Conservation (phyloP, 1,140 invertebrate genomes). For the Drosophila ogumai region DNA sequence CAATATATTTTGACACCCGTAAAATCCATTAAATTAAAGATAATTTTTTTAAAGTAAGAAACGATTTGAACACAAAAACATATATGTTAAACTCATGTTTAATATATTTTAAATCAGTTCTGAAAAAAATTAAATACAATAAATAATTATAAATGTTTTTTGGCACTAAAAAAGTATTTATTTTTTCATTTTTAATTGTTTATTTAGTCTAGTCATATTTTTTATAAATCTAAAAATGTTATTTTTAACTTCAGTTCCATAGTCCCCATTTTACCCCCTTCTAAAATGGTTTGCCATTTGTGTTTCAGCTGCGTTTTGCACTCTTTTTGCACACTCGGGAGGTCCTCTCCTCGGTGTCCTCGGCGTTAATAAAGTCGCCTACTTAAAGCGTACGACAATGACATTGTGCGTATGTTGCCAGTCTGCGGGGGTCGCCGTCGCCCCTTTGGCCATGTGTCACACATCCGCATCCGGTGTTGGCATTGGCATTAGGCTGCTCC, state of each 20-base stretch:
- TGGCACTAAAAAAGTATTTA: background rate
- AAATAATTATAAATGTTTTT: background rate
- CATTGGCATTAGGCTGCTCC: constrained; percentile 68
- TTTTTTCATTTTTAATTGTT: background rate
- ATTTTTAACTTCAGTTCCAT: background rate
- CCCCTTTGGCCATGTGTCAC: constrained; percentile 68
- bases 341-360: constrained; percentile 52
- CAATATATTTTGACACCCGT: too few species aligned
- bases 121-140: background rate
- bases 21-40: too few species aligned
- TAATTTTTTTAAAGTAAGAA: too few species aligned
- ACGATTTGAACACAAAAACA: too few species aligned
- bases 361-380: constrained; percentile 80
- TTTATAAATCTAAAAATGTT: background rate
- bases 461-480: constrained; percentile 78
- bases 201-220: background rate
- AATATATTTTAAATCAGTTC: too few species aligned
- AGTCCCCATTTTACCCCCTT: constrained; percentile 6
- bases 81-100: too few species aligned
- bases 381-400: constrained; percentile 77
- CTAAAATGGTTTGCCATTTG: constrained; percentile 48
- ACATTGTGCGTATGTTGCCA: constrained; percentile 56
- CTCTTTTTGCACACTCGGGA: constrained; percentile 31
- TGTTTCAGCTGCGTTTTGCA: constrained; percentile 35
- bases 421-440: constrained; percentile 10